Evolutionary conservation across 2,113 vertebrate genomes (phyloP), one percentile per base, ranked within the genome.

Genomic region (Sylvietta virens): DNA sequence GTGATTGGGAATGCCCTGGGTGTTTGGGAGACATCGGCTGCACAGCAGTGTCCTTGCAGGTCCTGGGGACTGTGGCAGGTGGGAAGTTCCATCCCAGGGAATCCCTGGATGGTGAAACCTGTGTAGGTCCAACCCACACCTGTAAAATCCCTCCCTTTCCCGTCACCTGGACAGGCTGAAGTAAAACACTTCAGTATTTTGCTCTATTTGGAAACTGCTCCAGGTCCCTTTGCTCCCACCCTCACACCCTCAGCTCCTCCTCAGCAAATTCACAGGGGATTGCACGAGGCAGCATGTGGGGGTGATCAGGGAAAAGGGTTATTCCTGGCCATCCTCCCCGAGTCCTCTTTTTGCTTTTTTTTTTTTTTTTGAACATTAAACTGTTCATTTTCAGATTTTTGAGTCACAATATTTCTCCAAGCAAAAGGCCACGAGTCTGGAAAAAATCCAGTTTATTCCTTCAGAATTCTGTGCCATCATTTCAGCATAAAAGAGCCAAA

Each of bases 321-420:
- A 47, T 70, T 83, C 71, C 54, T 53, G 45, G 66, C 74, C 67
- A n/a, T 30, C 23, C 69, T 87, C 50, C 64, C 44, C 12, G 3
- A 62, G 26, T 37, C 31, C 37, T 81, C 15, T 12, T 30, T 57
- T 16, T 13, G 17, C 18, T 11, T 73, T 12, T 18, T 45, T 56
- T 22, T 3, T 35, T 51, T 72, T 42, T 50, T 82, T 86, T 61
- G 0, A 9, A 9, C 15, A 3, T 74, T 80, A 22, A 87, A 57
- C 73, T 95, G 74, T 87, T 96, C 86, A 70, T 72, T 96, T 94
- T 65, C 80, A 70, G 61, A 28, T 90, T 87, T 87, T 90, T 88
- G 78, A 96, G 79, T 95, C 93, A 94, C 87, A 95, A 80, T 95
- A 82, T 95, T 95, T 95, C 81, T 70, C 62, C 44, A 13, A 94